A percentile compares a stretch with the other conserved stretches of the same genome.
These are phyloP conservation scores for Scomber japonicus DNA, from an alignment of 2,113 vertebrate genomes.

Conservation along the genomic window DNA sequence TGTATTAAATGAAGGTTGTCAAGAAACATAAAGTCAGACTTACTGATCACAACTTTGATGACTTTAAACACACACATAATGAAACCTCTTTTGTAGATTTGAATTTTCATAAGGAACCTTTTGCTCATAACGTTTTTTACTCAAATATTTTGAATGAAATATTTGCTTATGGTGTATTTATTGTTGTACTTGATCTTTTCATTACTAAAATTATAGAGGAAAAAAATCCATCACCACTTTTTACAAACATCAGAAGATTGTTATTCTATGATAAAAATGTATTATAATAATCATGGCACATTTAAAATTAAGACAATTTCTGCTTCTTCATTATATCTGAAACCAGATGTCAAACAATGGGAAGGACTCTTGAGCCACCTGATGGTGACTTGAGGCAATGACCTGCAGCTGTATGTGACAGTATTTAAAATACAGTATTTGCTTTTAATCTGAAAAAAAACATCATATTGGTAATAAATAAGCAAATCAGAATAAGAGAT, in stretches of 20 bases:
- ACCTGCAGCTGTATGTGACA: neutral
- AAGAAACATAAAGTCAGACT: too few relatives aligned
- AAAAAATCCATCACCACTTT: too few relatives aligned
- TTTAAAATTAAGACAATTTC: neutral
- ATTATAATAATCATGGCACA: neutral
- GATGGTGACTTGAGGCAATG: slow-evolving; percentile 22
- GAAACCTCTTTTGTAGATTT: too few relatives aligned
- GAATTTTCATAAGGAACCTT: too few relatives aligned
- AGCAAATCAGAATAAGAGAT: neutral
- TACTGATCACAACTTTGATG: too few relatives aligned
- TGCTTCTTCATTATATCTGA: fast-evolving
- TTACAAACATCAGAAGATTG: neutral
- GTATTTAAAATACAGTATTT: neutral
- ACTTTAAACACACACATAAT: too few relatives aligned
- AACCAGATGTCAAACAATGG: neutral
- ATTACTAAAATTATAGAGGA: too few relatives aligned
- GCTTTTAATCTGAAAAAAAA: neutral
- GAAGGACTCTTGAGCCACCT: slow-evolving; percentile 50
- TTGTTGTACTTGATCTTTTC: too few relatives aligned
- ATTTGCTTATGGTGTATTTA: too few relatives aligned
- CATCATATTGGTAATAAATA: neutral
- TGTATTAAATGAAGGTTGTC: too few relatives aligned
- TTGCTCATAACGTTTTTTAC: too few relatives aligned
- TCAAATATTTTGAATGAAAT: too few relatives aligned
- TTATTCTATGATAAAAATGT: neutral